Percentiles rank a stretch among this genome's conserved stretches.
phyloP scores from a whole-genome alignment of 2,888 invertebrate species.

The Coelinius sp. region DNA sequence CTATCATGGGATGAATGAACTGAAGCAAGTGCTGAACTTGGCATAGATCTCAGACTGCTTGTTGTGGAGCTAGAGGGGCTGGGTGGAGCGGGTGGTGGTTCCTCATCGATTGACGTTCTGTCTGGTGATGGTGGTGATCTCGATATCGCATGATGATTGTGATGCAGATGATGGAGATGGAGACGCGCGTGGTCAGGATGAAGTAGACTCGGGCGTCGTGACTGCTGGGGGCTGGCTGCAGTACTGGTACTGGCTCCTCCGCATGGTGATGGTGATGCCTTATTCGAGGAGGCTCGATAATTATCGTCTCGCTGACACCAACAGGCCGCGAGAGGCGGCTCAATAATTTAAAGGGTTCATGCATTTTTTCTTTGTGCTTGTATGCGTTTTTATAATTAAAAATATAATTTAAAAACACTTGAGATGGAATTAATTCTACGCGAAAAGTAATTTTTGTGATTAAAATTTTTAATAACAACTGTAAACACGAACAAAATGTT shows the following conservation, averaged over 20 bases:
- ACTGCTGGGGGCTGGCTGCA: conserved; percentile 66
- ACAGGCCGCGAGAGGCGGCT: conserved; percentile 19
- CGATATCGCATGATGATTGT: conserved; percentile 67
- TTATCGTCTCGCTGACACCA: conserved; percentile 13
- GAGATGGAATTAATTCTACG: background rate
- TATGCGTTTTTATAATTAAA: background rate
- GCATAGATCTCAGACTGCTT: conserved; percentile 67
- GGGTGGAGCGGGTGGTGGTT: conserved; percentile 60
- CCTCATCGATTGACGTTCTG: conserved; percentile 69
- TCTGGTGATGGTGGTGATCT: conserved; percentile 67
- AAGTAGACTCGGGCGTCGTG: conserved; percentile 75
- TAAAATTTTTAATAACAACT: background rate
- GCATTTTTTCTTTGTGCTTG: background rate
- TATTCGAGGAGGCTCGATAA: conserved; percentile 17
- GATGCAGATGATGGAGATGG: conserved; percentile 70
- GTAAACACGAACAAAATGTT: background rate
- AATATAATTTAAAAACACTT: background rate
- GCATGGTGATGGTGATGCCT: conserved; percentile 72
- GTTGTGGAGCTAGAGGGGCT: conserved; percentile 68
- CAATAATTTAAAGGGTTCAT: conserved; percentile 17
- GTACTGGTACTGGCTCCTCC: conserved; percentile 62
- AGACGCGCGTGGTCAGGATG: conserved; percentile 81
- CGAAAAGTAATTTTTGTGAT: background rate
- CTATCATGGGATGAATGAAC: conserved; percentile 64
- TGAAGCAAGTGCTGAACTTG: conserved; percentile 64